A percentile compares a stretch with the other conserved stretches of the same genome.
Conservation (phyloP, 2,888 invertebrate genomes). For the Iphiclides podalirius region DNA sequence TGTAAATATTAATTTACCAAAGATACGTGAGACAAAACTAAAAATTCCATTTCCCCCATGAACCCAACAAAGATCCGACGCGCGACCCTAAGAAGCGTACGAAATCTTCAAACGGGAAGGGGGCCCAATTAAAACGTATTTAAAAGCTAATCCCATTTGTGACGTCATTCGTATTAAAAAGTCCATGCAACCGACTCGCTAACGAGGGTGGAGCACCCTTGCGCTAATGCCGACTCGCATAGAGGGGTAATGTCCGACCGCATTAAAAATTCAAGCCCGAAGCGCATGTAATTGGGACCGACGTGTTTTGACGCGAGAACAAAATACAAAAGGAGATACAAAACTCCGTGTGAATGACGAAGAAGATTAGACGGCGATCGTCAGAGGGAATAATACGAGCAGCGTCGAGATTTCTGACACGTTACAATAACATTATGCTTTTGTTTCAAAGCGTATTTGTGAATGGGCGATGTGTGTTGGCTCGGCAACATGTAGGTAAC, state of each 20-base stretch:
- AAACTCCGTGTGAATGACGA: conserved; percentile 39
- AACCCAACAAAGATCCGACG: neutral
- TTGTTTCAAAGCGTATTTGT: conserved; percentile 27
- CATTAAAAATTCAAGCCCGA: conserved; percentile 44
- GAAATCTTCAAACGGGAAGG: conserved; percentile 36
- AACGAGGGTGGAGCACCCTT: conserved; percentile 16
- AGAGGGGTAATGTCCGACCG: conserved; percentile 35
- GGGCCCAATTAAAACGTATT: conserved; percentile 66
- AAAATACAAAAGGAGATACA: conserved; percentile 31
- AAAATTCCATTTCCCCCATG: conserved; percentile 1
- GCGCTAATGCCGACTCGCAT: conserved; percentile 25
- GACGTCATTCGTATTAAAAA: conserved; percentile 34
- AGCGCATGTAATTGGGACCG: conserved; percentile 51
- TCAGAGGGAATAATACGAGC: conserved; percentile 28
- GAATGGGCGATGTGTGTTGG: neutral
- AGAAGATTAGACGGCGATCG: conserved; percentile 14
- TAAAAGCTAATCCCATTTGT: conserved; percentile 52
- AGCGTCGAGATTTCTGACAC: conserved; percentile 34
- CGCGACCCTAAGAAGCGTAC: conserved; percentile 19
- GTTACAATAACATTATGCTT: conserved; percentile 6
- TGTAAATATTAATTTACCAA: too few relatives aligned
- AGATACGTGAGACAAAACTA: too few relatives aligned
- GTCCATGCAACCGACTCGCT: conserved; percentile 15
- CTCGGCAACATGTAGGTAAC: too few relatives aligned
- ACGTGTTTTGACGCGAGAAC: conserved; percentile 46